Evolutionary conservation across 2,113 vertebrate species (phyloP), one percentile per base, ranked within the genome.

Genomic region (Climacteris rufus): DNA sequence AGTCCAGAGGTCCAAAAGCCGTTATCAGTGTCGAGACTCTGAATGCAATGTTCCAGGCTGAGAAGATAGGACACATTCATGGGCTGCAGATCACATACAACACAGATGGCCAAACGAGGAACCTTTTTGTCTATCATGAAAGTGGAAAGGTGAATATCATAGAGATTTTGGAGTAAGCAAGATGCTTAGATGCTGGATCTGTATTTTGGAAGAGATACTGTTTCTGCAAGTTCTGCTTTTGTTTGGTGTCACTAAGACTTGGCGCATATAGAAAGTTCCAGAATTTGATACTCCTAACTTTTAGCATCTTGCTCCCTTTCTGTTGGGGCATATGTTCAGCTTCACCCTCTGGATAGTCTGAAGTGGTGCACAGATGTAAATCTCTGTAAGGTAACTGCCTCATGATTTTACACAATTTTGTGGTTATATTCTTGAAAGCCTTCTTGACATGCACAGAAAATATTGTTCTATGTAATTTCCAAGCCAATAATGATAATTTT

Each of bases 81-180:
- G 99, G 99, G 39, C 96, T 99, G 91, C 99, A 99, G 98, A 97
- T 99, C 93, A 99, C 98, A 30, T 99, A 98, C 96, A 95, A 85
- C 63, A 96, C 94, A n/a, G 96, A 97, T 0, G 89, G 97, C 40
- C 98, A 96, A 90, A 98, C 97, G 81, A 98, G 98, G 94, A 99
- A 98, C 94, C 97, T 99, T 37, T 99, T 98, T 49, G 98, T 99
- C 59, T 99, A 99, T 65, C 99, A 99, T 0, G 98, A 99, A 61
- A 98, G 28, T 24, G 97, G 98, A 86, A 98, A 99, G 98, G 99
- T 99, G 69, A 97, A 72, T 87, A 30, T 52, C 18, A 16, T 0
- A 0, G 63, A 13, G 54, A 61, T 86, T 74, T 37, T 90, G 59
- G 22, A 71, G 75, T 54, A 30, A 83, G 50, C 42, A 85, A 60